Percentiles rank a stretch among this genome's conserved stretches.
Conservation (phyloP, 1,140 invertebrate genomes). For the Solenopsis fugax region DNA sequence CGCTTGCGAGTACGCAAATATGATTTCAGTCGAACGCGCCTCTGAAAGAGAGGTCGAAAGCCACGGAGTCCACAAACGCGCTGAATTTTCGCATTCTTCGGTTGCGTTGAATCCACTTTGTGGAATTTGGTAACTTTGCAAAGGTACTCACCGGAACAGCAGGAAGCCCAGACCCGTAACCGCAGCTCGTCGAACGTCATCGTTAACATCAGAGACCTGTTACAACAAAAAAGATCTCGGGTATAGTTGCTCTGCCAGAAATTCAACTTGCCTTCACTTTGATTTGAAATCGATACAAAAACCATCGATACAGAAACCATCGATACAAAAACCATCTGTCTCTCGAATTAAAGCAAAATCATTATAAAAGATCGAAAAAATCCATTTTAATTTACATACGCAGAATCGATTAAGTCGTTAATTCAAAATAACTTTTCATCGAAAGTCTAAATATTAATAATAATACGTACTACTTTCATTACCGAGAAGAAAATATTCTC, state of each 20-base stretch:
- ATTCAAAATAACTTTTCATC: neutral
- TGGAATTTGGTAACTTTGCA: conserved; percentile 52
- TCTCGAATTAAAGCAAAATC: conserved; percentile 4
- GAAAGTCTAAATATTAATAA: neutral
- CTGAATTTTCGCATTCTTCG: conserved; percentile 53
- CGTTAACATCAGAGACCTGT: conserved; percentile 97
- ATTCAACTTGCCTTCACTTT: neutral
- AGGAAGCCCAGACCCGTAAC: conserved; percentile 99
- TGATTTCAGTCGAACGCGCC: neutral
- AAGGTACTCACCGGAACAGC: conserved; percentile 91
- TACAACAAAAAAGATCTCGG: neutral
- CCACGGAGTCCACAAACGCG: conserved; percentile 15
- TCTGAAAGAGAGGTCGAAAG: neutral
- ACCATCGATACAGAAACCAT: too few species aligned
- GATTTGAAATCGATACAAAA: neutral
- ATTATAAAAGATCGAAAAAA: neutral
- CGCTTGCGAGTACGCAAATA: neutral
- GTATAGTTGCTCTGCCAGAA: neutral
- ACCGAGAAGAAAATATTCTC: neutral
- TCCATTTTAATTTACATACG: neutral
- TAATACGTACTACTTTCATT: neutral
- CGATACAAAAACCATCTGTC: neutral
- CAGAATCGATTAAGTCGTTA: neutral
- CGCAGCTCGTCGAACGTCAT: conserved; percentile 98
- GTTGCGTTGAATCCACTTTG: conserved; percentile 15